Conservation (phyloP, 2,888 invertebrate genomes). For the Alloplasta piceator region DNA sequence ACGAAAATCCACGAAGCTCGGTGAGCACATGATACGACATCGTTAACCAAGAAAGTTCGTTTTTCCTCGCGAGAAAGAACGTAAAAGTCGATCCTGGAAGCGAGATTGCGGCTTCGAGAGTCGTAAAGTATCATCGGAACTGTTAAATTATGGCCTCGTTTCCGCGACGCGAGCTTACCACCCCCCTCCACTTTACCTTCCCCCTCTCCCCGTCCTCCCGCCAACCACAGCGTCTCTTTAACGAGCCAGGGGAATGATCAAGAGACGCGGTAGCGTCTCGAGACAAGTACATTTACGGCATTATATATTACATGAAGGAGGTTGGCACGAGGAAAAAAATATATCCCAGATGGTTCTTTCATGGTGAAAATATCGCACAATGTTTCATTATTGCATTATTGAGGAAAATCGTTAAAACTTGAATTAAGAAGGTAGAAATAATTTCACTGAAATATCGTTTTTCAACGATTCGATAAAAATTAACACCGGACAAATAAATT, state of each 20-base stretch:
- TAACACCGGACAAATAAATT: too few species aligned
- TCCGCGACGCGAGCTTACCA: conserved; percentile 49
- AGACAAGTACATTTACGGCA: too few species aligned
- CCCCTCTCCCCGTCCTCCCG: too few species aligned
- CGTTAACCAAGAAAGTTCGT: conserved; percentile 62
- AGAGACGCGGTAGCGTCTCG: too few species aligned
- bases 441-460: not conserved
- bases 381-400: conserved; percentile 25
- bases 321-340: conserved; percentile 22
- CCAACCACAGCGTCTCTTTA: too few species aligned
- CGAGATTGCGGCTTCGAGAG: conserved; percentile 70
- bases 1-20: not conserved
- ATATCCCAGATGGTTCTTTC: conserved; percentile 31
- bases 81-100: conserved; percentile 70
- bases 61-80: conserved; percentile 67
- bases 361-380: conserved; percentile 18
- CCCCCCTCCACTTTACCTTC: not conserved
- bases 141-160: conserved; percentile 72
- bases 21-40: conserved; percentile 56
- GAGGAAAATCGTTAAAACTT: conserved; percentile 17
- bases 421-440: not conserved
- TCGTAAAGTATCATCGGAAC: conserved; percentile 75
- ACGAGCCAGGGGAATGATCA: conserved; percentile 28
- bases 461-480: too few species aligned
- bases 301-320: conserved; percentile 46